phyloP scores from a whole-genome alignment of 1,140 invertebrate species.

The Ladona fulva region DNA sequence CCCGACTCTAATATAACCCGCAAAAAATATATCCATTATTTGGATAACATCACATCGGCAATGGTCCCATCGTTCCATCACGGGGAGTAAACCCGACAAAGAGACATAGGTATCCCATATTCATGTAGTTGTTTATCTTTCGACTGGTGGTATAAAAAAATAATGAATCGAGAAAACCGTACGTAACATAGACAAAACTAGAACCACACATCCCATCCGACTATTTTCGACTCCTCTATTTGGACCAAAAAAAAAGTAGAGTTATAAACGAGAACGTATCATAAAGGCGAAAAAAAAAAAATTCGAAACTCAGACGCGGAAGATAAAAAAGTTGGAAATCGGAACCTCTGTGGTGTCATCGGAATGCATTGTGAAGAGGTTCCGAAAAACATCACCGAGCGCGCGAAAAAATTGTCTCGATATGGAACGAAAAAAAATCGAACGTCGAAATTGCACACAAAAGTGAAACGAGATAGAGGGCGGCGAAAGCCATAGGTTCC shows the following conservation, averaged over 20 bases:
- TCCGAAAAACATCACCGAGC: not conserved
- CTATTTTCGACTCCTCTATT: not conserved
- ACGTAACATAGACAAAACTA: not conserved
- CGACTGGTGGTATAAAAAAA: not conserved
- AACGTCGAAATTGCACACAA: not conserved
- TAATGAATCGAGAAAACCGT: not conserved
- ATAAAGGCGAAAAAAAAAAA: not conserved
- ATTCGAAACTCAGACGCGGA: not conserved
- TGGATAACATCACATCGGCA: too few species aligned
- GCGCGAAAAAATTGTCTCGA: not conserved
- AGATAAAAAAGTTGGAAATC: not conserved
- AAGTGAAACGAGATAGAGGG: not conserved
- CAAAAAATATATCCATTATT: too few species aligned
- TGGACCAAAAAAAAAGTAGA: not conserved
- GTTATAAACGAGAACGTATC: not conserved
- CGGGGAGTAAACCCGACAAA: too few species aligned
- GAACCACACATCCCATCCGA: not conserved
- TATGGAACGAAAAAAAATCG: too few species aligned
- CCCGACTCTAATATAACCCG: too few species aligned
- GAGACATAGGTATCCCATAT: too few species aligned
- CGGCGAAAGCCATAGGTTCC: not conserved
- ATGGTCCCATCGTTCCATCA: too few species aligned
- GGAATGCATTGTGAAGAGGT: not conserved
- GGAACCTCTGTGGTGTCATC: slow-evolving; percentile 2
- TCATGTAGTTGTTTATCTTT: too few species aligned